Conservation (phyloP, 2,888 invertebrate species). For the Tinea semifulvella region DNA sequence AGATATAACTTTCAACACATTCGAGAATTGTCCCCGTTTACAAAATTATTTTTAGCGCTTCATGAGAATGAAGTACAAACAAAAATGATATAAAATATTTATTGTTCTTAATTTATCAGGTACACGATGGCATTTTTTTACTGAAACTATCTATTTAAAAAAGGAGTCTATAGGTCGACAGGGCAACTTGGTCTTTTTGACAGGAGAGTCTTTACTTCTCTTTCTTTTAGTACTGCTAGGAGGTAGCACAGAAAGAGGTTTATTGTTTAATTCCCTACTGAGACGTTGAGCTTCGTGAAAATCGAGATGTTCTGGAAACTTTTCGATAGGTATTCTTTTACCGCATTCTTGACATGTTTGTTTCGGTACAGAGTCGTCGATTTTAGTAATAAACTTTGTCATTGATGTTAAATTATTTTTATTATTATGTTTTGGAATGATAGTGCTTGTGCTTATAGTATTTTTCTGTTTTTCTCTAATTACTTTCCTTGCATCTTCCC, state of each 20-base stretch:
- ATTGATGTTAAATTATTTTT: slow-evolving; percentile 31
- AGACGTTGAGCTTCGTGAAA: slow-evolving; percentile 86
- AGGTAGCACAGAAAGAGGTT: slow-evolving; percentile 22
- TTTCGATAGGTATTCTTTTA: slow-evolving; percentile 65
- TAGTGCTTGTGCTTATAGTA: slow-evolving; percentile 17
- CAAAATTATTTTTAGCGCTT: too few relatives aligned
- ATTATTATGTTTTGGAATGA: slow-evolving; percentile 25
- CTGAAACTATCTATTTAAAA: too few relatives aligned
- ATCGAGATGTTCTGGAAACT: slow-evolving; percentile 80
- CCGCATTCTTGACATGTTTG: slow-evolving; percentile 76
- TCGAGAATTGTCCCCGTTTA: too few relatives aligned
- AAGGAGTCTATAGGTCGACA: slow-evolving; percentile 52
- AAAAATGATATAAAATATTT: too few relatives aligned
- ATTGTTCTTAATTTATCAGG: too few relatives aligned
- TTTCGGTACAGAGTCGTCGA: slow-evolving; percentile 37
- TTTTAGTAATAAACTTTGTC: slow-evolving; percentile 54
- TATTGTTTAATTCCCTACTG: slow-evolving; percentile 70
- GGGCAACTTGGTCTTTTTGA: slow-evolving; percentile 42
- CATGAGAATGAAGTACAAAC: too few relatives aligned
- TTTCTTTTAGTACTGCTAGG: slow-evolving; percentile 42
- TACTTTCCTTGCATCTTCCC: slow-evolving; percentile 33
- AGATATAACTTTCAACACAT: too few relatives aligned
- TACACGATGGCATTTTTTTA: too few relatives aligned
- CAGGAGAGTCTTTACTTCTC: slow-evolving; percentile 38
- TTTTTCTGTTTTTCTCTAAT: slow-evolving; percentile 25